Evolutionary conservation across 2,888 invertebrate genomes (phyloP), one percentile per base, ranked within the genome.

Genomic region (Ornithoptera alexandrae): DNA sequence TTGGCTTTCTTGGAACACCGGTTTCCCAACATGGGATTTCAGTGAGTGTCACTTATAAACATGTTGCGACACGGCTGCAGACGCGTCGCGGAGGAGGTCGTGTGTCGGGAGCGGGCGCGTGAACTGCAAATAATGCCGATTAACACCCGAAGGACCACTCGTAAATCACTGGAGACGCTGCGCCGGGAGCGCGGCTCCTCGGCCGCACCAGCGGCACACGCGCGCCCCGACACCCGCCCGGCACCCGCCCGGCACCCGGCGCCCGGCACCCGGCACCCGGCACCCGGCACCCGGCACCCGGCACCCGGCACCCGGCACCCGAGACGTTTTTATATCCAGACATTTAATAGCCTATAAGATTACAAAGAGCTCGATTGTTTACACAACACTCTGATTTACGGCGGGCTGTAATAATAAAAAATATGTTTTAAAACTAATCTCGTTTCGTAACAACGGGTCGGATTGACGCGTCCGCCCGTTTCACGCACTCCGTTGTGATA

Each of bases 281-380:
- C 4, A 30, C 30, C 74, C 78, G 79, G n/a, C n/a, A n/a, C 30
- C 30, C 30, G 3, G 4, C 30, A 5, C 30, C 30, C 30, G 3
- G 4, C 30, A 5, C 30, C 30, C 3, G 30, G 5, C 4, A 30
- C 30, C 30, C 30, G 30, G 5, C 4, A 30, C 30, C 74, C 78
- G 79, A 79, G 84, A 85, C 85, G 81, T 87, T 90, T 91, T 81
- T 86, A 89, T 83, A 83, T 81, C 78, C 81, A 79, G 75, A 84
- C 83, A 84, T 89, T 91, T 92, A 88, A 92, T 87, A 85, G 85
- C 88, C 85, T 88, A 89, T 90, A 86, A 83, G 82, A 87, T 92
- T 91, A 92, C 92, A 92, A 92, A 92, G 91, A 87, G 83, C 82
- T 85, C 85, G 67, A 85, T 87, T 92, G 92, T 92, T 90, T 90